A percentile compares a stretch with the other conserved stretches of the same genome.
Conservation (phyloP, 2,888 invertebrate species). For the Heteromurus nitidus region DNA sequence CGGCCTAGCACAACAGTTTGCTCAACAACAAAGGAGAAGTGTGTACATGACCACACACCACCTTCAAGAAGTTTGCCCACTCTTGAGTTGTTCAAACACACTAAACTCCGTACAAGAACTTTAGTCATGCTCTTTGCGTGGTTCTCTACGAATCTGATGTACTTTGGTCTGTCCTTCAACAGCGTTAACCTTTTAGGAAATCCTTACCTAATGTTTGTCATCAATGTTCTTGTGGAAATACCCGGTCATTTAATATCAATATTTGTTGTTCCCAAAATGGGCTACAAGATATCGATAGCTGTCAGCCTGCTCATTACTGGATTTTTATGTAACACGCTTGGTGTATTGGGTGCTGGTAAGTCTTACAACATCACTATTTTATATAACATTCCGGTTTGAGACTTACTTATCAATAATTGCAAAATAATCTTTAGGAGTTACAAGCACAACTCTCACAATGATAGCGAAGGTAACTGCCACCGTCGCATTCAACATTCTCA, state of each 20-base stretch:
- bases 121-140: conserved; percentile 28
- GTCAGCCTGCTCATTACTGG: conserved; percentile 2
- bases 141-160: conserved; percentile 30
- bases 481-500: conserved; percentile 76
- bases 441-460: conserved; percentile 25
- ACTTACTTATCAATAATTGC: no score
- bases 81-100: conserved; percentile 19
- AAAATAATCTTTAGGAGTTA: background rate
- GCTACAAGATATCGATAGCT: conserved; percentile 14
- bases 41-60: background rate
- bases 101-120: conserved; percentile 11
- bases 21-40: background rate
- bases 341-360: no score
- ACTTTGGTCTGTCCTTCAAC: conserved; percentile 49
- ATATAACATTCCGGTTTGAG: no score
- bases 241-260: conserved; percentile 24
- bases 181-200: conserved; percentile 37
- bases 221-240: conserved; percentile 16
- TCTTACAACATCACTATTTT: no score
- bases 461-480: conserved; percentile 74
- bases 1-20: background rate
- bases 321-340: no score
- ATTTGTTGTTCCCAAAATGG: background rate
- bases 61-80: background rate
- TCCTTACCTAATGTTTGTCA: conserved; percentile 31